Evolutionary conservation across 1,140 invertebrate genomes (phyloP).

Genomic region (Heliconius congener): DNA sequence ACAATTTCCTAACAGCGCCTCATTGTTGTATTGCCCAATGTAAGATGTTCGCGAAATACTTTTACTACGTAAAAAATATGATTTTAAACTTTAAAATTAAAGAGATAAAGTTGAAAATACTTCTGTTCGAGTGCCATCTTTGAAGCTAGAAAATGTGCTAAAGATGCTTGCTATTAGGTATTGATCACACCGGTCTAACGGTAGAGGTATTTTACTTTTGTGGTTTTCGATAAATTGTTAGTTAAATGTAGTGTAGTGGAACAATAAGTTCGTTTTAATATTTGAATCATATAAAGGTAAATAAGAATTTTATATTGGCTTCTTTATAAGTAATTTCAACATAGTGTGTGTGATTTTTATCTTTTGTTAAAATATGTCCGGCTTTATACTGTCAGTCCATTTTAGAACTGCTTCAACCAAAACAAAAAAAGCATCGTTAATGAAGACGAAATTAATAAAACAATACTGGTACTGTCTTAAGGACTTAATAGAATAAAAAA

Average conservation of each 20-base stretch:
- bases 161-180: conserved; percentile 9
- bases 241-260: background rate
- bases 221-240: conserved; percentile 3
- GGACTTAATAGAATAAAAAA: background rate
- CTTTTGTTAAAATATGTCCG: no score
- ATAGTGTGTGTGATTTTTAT: no score
- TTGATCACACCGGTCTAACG: conserved; percentile 19
- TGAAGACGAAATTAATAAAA: no score
- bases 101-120: conserved; percentile 11
- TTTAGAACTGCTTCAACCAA: no score
- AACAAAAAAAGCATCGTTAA: no score
- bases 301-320: no score
- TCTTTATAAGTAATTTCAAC: no score
- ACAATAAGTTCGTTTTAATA: background rate
- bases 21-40: conserved; percentile 36
- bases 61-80: conserved; percentile 17
- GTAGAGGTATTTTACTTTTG: conserved; percentile 14
- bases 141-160: conserved; percentile 28
- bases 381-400: no score
- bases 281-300: background rate
- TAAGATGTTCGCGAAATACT: conserved; percentile 37
- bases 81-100: conserved; percentile 6
- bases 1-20: conserved; percentile 26
- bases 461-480: no score
- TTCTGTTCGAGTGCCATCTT: background rate